A percentile compares a stretch with the other conserved stretches of the same genome.
Conservation (phyloP, 1,140 invertebrate genomes). For the Drosophila malerkotliana region DNA sequence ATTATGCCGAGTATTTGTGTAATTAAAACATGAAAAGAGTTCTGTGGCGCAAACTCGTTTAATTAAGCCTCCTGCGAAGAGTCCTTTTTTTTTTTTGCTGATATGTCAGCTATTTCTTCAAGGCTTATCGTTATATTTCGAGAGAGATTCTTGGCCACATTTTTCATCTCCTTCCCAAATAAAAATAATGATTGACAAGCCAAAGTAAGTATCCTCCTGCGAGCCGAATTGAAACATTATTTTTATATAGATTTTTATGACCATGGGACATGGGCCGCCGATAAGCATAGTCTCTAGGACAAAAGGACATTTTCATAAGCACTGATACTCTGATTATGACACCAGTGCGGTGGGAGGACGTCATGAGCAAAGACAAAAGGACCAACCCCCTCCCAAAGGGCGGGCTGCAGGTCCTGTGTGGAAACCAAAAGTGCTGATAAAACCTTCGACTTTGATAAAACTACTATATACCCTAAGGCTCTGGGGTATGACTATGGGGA, state of each 20-base stretch:
- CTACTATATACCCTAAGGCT: conserved; percentile 50
- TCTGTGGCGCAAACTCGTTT: conserved; percentile 63
- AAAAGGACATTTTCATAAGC: conserved; percentile 83
- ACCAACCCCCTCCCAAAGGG: not conserved
- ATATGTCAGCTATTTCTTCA: conserved; percentile 34
- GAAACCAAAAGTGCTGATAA: conserved; percentile 82
- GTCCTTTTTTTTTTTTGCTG: not conserved
- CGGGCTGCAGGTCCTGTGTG: not conserved
- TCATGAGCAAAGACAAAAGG: conserved; percentile 38
- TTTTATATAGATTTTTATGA: conserved; percentile 67
- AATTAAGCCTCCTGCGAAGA: conserved; percentile 63
- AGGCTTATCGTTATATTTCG: conserved; percentile 35
- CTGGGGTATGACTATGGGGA: not conserved
- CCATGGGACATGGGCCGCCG: conserved; percentile 13
- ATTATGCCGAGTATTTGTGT: conserved; percentile 74
- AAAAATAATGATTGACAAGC: conserved; percentile 59
- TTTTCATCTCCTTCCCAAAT: not conserved
- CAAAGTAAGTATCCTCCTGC: conserved; percentile 27
- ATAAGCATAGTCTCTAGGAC: conserved; percentile 55
- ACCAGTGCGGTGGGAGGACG: conserved; percentile 33
- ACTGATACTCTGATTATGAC: conserved; percentile 81
- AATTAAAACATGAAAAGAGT: conserved; percentile 82
- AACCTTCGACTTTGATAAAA: conserved; percentile 61
- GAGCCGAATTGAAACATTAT: conserved; percentile 72
- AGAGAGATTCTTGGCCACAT: conserved; percentile 13